Evolutionary conservation across 1,140 invertebrate species (phyloP).

Genomic region (Danaus plexippus): DNA sequence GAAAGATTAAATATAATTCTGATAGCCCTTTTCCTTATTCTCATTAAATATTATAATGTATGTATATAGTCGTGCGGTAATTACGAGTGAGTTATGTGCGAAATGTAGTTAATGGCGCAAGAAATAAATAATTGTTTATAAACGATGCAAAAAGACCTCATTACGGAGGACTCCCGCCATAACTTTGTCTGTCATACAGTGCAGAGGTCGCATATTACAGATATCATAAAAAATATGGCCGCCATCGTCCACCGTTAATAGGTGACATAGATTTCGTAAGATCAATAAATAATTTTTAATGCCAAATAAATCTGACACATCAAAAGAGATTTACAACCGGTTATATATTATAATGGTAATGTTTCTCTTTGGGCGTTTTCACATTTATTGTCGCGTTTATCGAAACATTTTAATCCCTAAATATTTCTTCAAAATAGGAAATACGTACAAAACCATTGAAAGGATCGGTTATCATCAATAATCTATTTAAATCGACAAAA

Average conservation of each 20-base stretch:
- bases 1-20: no score
- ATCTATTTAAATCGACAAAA: conserved; percentile 16
- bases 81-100: no score
- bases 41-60: no score
- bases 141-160: conserved; percentile 49
- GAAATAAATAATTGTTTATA: conserved; percentile 37
- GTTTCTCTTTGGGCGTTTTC: no score
- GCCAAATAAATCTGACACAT: conserved; percentile 12
- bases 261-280: conserved; percentile 18
- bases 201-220: conserved; percentile 30
- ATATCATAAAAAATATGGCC: background rate
- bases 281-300: conserved; percentile 21
- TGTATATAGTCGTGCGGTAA: no score
- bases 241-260: conserved; percentile 14
- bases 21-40: no score
- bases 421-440: background rate
- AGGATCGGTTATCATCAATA: conserved; percentile 7
- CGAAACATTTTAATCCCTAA: background rate
- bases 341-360: conserved; percentile 8
- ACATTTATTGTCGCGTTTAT: no score
- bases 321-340: conserved; percentile 14
- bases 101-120: conserved; percentile 2
- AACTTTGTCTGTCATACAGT: conserved; percentile 44
- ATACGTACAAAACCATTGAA: conserved; percentile 1
- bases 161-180: conserved; percentile 42